Evolutionary conservation across 1,140 invertebrate genomes (phyloP), one percentile per base, ranked within the genome.

Genomic region (Dermatophagoides farinae): DNA sequence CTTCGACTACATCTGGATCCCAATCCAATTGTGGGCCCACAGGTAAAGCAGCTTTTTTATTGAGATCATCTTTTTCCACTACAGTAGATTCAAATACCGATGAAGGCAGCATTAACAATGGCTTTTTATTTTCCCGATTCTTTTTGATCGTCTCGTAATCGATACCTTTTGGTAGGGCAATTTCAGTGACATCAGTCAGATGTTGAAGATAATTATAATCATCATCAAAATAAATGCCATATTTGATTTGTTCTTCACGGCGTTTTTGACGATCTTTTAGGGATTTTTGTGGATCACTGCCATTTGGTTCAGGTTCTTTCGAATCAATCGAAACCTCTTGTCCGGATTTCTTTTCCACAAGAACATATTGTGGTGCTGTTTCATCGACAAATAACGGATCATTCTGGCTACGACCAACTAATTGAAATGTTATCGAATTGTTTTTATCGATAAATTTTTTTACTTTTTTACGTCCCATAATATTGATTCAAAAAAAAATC

Each of bases 131-230:
- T n/a, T n/a, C 22, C 18, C 25, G 6, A 23, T 46, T 55, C 23
- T 53, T 50, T 61, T 52, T 25, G n/a, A 20, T 61, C 55, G 12
- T 40, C 16, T 51, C 14, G 2, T 23, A 31, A 31, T 31, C 31
- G 31, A 31, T 31, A 31, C 31, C 31, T 4, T 31, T 31, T 8
- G 31, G 31, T 8, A 31, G 8, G 2, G 31, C 31, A 31, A 31
- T 58, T 67, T 74, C 67, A 57, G 71, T 68, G 5, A 70, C 69
- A 66, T 87, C 82, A 68, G 80, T 81, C 51, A 97, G 75, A 78
- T 97, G 89, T 71, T 96, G 86, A 62, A 96, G 72, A 69, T 97
- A 97, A 70, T 97, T 80, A 70, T 95, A 97, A 65, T 95, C 86
- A 74, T 97, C 90, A 70, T 96, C 88, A 73, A 82, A 96, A 70